phyloP scores from a whole-genome alignment of 2,888 invertebrate genomes.

The Caenorhabditis angaria region DNA sequence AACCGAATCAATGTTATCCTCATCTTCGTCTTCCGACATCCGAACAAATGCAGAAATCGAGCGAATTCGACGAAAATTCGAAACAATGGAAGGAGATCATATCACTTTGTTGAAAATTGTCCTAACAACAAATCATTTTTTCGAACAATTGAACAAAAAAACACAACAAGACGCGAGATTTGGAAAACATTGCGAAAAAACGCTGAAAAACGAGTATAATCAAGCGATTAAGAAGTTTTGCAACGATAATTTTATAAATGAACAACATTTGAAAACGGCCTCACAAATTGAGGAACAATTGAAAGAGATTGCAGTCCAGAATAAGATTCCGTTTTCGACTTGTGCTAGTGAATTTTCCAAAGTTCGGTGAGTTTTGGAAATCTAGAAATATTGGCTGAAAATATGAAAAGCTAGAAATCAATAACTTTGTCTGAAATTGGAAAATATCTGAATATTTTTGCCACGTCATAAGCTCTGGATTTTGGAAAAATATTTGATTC shows the following conservation, averaged over 20 bases:
- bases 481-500: too few species aligned
- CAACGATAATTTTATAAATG: constrained; percentile 37
- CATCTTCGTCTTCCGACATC: constrained; percentile 5
- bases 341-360: constrained; percentile 33
- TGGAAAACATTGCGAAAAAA: constrained; percentile 19
- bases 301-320: constrained; percentile 31
- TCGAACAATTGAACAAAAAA: constrained; percentile 34
- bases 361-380: constrained; percentile 16
- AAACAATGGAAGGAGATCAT: constrained; percentile 67
- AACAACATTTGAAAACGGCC: constrained; percentile 40
- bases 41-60: constrained; percentile 39
- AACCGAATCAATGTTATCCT: constrained; percentile 81
- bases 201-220: constrained; percentile 32
- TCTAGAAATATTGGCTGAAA: too few species aligned
- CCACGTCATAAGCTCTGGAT: too few species aligned
- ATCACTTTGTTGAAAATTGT: constrained; percentile 58
- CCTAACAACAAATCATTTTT: constrained; percentile 42
- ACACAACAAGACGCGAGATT: constrained; percentile 30
- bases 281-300: constrained; percentile 41
- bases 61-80: constrained; percentile 76
- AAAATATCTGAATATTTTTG: too few species aligned
- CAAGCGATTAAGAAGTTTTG: constrained; percentile 33
- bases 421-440: too few species aligned
- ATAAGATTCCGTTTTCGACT: constrained; percentile 25
- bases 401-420: too few species aligned